Conservation (phyloP, 2,113 vertebrate genomes). For the Todiramphus saurophagus region DNA sequence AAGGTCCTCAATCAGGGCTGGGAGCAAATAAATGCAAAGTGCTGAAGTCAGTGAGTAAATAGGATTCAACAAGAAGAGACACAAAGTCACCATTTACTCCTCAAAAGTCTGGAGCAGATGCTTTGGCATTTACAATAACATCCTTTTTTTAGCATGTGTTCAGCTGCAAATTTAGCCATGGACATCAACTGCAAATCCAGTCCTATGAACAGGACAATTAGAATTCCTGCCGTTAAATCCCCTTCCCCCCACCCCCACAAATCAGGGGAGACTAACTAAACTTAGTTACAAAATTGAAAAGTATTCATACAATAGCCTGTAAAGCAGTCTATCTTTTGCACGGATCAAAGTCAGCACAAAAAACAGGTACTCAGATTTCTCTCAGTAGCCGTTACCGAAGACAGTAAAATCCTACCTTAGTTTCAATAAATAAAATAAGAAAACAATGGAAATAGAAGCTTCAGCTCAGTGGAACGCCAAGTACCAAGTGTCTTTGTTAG, state of each 20-base stretch:
- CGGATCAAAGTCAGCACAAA: neutral
- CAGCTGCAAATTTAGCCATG: neutral
- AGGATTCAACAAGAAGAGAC: neutral
- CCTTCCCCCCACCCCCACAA: neutral
- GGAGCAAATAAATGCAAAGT: neutral
- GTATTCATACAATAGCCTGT: neutral
- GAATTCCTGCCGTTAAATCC: neutral
- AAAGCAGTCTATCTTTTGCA: neutral
- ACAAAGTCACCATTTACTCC: slow-evolving; percentile 44
- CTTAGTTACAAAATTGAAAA: neutral
- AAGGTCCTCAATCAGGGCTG: neutral
- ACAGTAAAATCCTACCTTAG: neutral
- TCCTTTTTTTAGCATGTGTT: neutral
- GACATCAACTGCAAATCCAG: neutral
- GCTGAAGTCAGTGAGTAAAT: slow-evolving; percentile 15
- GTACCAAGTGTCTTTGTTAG: neutral
- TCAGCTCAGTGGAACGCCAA: neutral
- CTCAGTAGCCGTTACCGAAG: neutral
- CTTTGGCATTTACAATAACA: neutral
- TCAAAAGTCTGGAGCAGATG: slow-evolving; percentile 17
- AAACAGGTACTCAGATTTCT: neutral
- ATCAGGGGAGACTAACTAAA: neutral
- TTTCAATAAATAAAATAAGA: neutral
- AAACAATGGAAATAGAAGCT: neutral
- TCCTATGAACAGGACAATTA: neutral